Conservation (phyloP, 1,140 invertebrate genomes). For the Idris sp. region DNA sequence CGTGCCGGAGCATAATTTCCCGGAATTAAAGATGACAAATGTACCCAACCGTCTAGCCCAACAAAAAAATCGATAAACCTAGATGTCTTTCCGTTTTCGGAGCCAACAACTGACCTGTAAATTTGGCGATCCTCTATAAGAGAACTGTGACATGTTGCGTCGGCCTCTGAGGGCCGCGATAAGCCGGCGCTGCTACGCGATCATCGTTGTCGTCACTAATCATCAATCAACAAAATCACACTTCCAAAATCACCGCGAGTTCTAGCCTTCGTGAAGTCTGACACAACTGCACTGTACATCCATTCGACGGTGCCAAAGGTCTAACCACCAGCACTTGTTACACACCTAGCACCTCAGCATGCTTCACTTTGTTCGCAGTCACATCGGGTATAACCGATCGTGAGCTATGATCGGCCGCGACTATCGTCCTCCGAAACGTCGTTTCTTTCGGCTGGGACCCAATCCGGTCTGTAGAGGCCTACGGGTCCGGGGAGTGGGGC, state of each 20-base stretch:
- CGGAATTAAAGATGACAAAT: no score
- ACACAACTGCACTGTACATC: slow-evolving; percentile 54
- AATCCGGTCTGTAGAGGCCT: slow-evolving; percentile 53
- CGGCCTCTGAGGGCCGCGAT: slow-evolving; percentile 79
- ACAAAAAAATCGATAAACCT: no score
- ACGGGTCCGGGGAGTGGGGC: slow-evolving; percentile 44
- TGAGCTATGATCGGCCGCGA: slow-evolving; percentile 79
- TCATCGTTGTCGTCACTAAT: no score
- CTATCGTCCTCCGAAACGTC: slow-evolving; percentile 78
- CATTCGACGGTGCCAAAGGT: slow-evolving; percentile 26
- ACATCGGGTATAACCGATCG: slow-evolving; percentile 72
- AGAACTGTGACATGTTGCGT: slow-evolving; percentile 84
- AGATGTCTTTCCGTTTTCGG: no score
- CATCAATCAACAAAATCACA: no score
- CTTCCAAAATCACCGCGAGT: not conserved
- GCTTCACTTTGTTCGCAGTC: no score
- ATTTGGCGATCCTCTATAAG: slow-evolving; percentile 82
- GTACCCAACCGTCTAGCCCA: no score
- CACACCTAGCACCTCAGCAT: no score
- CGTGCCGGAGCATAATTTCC: no score
- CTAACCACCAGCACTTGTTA: no score
- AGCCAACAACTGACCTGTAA: slow-evolving; percentile 79
- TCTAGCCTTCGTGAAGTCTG: slow-evolving; percentile 27
- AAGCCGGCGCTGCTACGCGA: slow-evolving; percentile 74
- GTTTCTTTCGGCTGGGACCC: slow-evolving; percentile 77